phyloP scores from a whole-genome alignment of 2,888 invertebrate species.

The Notodonta ziczac region DNA sequence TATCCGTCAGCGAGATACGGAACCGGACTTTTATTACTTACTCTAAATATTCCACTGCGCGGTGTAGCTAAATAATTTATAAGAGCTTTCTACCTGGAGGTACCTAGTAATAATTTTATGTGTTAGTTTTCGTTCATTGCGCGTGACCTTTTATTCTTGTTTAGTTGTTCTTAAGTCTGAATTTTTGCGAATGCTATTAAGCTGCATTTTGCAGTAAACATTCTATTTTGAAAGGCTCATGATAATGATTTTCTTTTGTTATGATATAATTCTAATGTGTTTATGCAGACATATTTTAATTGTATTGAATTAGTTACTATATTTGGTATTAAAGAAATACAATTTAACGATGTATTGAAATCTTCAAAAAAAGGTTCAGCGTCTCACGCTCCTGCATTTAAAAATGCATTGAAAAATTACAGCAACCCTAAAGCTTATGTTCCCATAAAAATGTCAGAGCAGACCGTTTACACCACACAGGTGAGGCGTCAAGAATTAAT shows the following conservation, averaged over 20 bases:
- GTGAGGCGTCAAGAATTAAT: conserved; percentile 30
- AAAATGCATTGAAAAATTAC: conserved; percentile 8
- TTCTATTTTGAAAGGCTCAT: too few species aligned
- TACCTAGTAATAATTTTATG: too few species aligned
- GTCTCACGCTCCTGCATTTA: neutral
- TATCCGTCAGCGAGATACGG: conserved; percentile 14
- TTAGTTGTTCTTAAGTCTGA: too few species aligned
- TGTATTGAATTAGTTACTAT: too few species aligned
- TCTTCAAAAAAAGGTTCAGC: too few species aligned
- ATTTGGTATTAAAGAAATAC: too few species aligned
- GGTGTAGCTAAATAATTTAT: conserved; percentile 38
- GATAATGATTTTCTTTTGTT: too few species aligned
- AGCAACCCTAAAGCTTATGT: conserved; percentile 2
- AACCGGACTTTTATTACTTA: conserved; percentile 30
- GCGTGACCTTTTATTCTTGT: neutral
- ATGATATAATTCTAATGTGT: too few species aligned
- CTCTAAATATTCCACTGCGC: conserved; percentile 14
- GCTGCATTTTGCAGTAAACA: too few species aligned
- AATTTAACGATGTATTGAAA: too few species aligned
- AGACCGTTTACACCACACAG: conserved; percentile 12
- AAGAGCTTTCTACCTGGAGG: conserved; percentile 20
- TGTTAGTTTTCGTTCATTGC: neutral
- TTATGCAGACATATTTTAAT: too few species aligned
- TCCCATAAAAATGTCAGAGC: conserved; percentile 20
- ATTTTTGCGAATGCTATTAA: too few species aligned